Percentiles rank a stretch among this genome's conserved stretches.
phyloP scores from a whole-genome alignment of 2,113 vertebrate species.

The Theristicus caerulescens region DNA sequence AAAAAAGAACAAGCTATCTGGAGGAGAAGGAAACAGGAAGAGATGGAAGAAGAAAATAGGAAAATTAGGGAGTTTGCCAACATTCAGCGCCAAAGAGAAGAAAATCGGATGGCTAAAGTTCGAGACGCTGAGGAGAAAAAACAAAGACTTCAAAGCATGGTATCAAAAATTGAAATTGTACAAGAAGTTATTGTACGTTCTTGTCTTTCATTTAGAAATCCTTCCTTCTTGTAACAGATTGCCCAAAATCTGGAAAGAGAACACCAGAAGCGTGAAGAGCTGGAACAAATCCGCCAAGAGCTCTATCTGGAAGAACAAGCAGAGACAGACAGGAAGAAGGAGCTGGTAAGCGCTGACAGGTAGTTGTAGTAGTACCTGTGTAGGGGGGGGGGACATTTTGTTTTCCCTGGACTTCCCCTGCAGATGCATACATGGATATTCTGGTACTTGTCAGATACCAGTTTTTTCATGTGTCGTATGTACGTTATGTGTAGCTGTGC shows the following conservation, averaged over 20 bases:
- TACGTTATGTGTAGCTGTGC: not conserved
- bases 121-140: conserved; percentile 82
- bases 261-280: conserved; percentile 78
- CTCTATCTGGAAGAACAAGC: conserved; percentile 85
- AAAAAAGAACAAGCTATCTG: conserved; percentile 82
- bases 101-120: conserved; percentile 75
- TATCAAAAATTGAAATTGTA: conserved; percentile 34
- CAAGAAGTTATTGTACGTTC: not conserved
- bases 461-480: accelerated
- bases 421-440: not conserved
- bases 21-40: conserved; percentile 83
- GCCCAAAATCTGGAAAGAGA: conserved; percentile 78
- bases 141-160: conserved; percentile 79
- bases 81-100: conserved; percentile 77
- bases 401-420: not conserved
- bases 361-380: not conserved
- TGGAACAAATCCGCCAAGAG: conserved; percentile 83
- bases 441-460: not conserved
- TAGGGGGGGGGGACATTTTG: not conserved
- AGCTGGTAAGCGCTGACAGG: conserved; percentile 76
- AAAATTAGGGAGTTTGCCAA: conserved; percentile 84
- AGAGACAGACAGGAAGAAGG: conserved; percentile 72
- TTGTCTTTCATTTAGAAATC: not conserved
- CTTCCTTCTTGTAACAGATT: conserved; percentile 66
- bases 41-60: conserved; percentile 89